phyloP scores from a whole-genome alignment of 1,140 invertebrate species.

The Elymnias hypermnestra region DNA sequence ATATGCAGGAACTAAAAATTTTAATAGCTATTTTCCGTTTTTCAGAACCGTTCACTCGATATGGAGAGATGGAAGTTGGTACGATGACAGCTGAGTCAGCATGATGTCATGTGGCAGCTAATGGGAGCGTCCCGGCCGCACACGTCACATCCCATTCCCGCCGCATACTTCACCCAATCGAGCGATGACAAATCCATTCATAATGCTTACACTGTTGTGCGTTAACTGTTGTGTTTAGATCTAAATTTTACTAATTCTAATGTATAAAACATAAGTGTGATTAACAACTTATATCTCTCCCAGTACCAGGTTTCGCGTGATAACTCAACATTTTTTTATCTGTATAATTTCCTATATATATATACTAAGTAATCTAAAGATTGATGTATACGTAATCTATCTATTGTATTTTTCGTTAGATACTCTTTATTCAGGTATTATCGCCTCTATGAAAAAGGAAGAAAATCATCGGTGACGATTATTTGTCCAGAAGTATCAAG shows the following conservation, averaged over 20 bases:
- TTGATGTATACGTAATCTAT: too few species aligned
- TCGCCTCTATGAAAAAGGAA: background rate
- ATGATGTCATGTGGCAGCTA: conserved; percentile 63
- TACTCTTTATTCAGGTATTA: too few species aligned
- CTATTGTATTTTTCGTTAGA: too few species aligned
- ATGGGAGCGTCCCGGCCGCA: conserved; percentile 57
- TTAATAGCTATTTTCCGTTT: conserved; percentile 16
- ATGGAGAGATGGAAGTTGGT: background rate
- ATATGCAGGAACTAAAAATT: too few species aligned
- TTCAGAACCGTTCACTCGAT: conserved; percentile 14
- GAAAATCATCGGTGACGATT: too few species aligned
- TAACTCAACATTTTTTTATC: background rate
- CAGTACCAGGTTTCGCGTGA: too few species aligned
- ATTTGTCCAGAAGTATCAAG: too few species aligned
- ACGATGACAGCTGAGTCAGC: conserved; percentile 46
- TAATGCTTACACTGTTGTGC: conserved; percentile 42
- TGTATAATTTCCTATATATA: too few species aligned
- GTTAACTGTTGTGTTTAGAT: conserved; percentile 39
- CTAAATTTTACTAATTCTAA: conserved; percentile 27
- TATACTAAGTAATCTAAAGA: too few species aligned
- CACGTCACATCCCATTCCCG: conserved; percentile 57
- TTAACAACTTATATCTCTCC: too few species aligned
- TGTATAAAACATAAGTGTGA: background rate
- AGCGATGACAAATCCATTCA: conserved; percentile 71
- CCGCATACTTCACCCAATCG: conserved; percentile 65